phyloP scores from a whole-genome alignment of 2,888 invertebrate genomes.

The Tuberolachnus salignus region DNA sequence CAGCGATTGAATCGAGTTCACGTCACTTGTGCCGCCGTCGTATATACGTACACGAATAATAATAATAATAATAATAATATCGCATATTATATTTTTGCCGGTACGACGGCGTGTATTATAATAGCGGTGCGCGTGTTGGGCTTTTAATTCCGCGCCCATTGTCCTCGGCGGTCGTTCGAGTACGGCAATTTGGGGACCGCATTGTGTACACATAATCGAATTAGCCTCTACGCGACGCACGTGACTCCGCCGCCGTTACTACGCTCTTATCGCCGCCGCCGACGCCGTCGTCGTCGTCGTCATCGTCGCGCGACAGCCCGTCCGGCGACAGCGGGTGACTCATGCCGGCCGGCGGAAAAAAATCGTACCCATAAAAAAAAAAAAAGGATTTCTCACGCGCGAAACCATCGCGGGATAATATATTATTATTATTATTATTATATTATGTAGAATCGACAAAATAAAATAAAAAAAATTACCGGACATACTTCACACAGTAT shows the following conservation, averaged over 20 bases:
- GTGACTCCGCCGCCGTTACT: slow-evolving; percentile 21
- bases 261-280: slow-evolving; percentile 37
- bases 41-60: neutral
- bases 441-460: too few relatives aligned
- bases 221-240: slow-evolving; percentile 50
- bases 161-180: slow-evolving; percentile 36
- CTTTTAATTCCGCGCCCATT: slow-evolving; percentile 45
- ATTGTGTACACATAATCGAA: slow-evolving; percentile 53
- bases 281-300: neutral
- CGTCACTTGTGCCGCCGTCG: slow-evolving; percentile 33
- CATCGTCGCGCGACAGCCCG: too few relatives aligned
- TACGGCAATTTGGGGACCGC: slow-evolving; percentile 54
- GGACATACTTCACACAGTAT: too few relatives aligned
- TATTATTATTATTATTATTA: neutral
- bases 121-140: slow-evolving; percentile 32
- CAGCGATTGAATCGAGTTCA: slow-evolving; percentile 40
- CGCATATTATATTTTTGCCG: too few relatives aligned
- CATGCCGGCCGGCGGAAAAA: neutral
- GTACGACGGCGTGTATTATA: too few relatives aligned
- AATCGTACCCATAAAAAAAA: too few relatives aligned
- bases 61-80: neutral
- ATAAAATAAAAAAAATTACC: too few relatives aligned
- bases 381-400: neutral
- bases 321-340: slow-evolving; percentile 22
- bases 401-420: neutral